Percentiles rank a stretch among this genome's conserved stretches.
phyloP scores from a whole-genome alignment of 2,113 vertebrate species.

The Trichomycterus rosablanca region DNA sequence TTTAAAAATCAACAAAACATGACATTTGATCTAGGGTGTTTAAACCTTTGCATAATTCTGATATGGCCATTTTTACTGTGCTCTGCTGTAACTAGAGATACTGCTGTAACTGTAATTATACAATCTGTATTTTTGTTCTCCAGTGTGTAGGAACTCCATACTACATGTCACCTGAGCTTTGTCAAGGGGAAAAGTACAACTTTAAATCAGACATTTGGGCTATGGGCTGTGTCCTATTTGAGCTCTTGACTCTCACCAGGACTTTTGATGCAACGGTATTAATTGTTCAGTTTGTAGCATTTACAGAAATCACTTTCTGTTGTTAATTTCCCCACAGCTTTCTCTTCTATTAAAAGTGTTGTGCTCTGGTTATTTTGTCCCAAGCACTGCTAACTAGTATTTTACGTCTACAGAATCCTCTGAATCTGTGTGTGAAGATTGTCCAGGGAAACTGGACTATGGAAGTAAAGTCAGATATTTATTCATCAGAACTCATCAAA shows the following conservation, averaged over 20 bases:
- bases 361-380: background rate
- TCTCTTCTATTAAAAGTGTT: too few species aligned
- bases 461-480: slow-evolving; percentile 85
- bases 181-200: slow-evolving; percentile 95
- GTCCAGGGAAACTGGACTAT: slow-evolving; percentile 95
- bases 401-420: slow-evolving; percentile 78
- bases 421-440: slow-evolving; percentile 98
- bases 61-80: too few species aligned
- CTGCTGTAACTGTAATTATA: too few species aligned
- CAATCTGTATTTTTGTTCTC: slow-evolving; percentile 6
- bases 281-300: slow-evolving; percentile 16
- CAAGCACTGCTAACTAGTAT: background rate
- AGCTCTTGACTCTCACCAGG: slow-evolving; percentile 88
- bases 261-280: slow-evolving; percentile 97
- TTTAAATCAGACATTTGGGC: slow-evolving; percentile 99
- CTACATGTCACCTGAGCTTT: slow-evolving; percentile 98
- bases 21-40: too few species aligned
- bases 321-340: too few species aligned
- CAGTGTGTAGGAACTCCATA: slow-evolving; percentile 97
- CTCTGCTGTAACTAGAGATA: too few species aligned
- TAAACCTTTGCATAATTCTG: too few species aligned
- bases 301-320: too few species aligned
- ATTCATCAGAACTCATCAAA: slow-evolving; percentile 80
- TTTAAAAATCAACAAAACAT: too few species aligned
- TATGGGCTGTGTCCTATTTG: slow-evolving; percentile 92